phyloP scores from a whole-genome alignment of 2,113 vertebrate species.

The Bettongia penicillata region DNA sequence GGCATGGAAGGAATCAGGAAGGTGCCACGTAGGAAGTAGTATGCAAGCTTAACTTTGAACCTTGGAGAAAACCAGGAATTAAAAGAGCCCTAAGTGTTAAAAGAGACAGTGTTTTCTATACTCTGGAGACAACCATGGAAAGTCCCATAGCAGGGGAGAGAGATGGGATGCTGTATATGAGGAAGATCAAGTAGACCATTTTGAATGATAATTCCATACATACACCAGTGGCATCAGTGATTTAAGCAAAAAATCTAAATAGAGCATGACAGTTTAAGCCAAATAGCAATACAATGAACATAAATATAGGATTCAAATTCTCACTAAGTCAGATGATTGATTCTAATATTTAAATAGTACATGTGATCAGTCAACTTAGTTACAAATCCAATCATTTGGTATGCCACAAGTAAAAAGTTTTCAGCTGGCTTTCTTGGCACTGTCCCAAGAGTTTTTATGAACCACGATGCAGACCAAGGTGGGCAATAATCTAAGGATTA shows the following conservation, averaged over 20 bases:
- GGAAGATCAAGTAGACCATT: background rate
- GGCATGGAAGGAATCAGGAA: background rate
- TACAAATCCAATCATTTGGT: background rate
- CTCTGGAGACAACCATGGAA: background rate
- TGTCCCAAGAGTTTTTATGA: background rate
- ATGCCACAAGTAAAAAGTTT: background rate
- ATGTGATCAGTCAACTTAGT: background rate
- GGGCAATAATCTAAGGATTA: background rate
- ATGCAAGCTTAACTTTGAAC: too few relatives aligned
- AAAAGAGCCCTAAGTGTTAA: background rate
- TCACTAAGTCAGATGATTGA: background rate
- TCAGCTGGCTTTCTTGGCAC: background rate
- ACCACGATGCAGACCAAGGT: background rate
- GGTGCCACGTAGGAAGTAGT: too few relatives aligned
- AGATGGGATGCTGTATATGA: background rate
- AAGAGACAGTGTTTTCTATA: background rate
- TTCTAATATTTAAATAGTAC: background rate
- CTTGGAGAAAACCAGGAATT: background rate
- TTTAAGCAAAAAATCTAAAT: background rate
- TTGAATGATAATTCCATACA: background rate
- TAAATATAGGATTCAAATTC: background rate
- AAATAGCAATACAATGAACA: background rate
- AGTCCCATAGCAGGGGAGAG: background rate
- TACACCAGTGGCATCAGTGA: background rate
- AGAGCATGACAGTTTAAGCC: background rate